These are phyloP conservation scores for Eufriesea mexicana DNA, from an alignment of 1,140 invertebrate species.

Conservation along the genomic window DNA sequence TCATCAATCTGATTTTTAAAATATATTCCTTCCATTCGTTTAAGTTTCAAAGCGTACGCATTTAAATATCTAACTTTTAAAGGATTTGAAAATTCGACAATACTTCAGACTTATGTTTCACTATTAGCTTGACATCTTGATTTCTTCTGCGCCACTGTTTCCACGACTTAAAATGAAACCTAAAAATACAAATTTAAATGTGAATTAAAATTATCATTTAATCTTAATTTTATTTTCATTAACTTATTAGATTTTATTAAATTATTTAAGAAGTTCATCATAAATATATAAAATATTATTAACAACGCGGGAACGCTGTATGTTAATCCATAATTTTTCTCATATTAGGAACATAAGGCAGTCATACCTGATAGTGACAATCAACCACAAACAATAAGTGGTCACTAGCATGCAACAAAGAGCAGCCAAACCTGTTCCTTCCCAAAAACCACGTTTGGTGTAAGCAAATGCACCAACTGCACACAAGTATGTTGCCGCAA, in stretches of 20 bases:
- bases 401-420: conserved; percentile 76
- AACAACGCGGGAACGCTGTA: too few relatives aligned
- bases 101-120: conserved; percentile 54
- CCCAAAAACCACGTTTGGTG: conserved; percentile 78
- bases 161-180: conserved; percentile 75
- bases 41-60: neutral
- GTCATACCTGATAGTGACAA: conserved; percentile 76
- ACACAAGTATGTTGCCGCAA: conserved; percentile 83
- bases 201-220: neutral
- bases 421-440: conserved; percentile 80
- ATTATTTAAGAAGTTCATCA: too few relatives aligned
- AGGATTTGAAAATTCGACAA: neutral
- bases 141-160: conserved; percentile 71
- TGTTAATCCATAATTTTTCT: neutral
- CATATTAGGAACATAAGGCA: neutral
- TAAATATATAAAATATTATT: too few relatives aligned
- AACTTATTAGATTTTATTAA: too few relatives aligned
- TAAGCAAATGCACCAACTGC: conserved; percentile 80
- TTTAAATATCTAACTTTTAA: neutral
- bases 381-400: conserved; percentile 78
- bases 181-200: conserved; percentile 24
- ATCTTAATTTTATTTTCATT: too few relatives aligned
- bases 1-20: too few relatives aligned
- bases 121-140: conserved; percentile 72
- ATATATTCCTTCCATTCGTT: neutral